Percentiles rank a stretch among this genome's conserved stretches.
Evolutionary conservation across 2,113 vertebrate species (phyloP).

Genomic region (Lota lota): DNA sequence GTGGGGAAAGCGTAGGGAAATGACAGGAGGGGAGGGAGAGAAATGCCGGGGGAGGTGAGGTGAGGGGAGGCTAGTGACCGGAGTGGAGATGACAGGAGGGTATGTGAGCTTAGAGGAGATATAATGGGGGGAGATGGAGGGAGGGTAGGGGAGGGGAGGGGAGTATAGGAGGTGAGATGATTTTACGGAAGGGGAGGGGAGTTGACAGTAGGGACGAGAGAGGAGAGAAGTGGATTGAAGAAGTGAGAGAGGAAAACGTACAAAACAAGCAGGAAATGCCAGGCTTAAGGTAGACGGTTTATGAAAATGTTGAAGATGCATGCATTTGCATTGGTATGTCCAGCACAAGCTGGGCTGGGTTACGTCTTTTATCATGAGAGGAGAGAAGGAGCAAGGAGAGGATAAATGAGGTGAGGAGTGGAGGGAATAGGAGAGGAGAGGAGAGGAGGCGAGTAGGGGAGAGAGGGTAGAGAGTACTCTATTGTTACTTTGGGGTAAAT

Average conservation of each 20-base stretch:
- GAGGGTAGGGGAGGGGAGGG: background rate
- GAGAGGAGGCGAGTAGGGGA: background rate
- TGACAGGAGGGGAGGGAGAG: background rate
- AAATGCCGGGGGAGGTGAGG: background rate
- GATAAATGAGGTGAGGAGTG: constrained; percentile 12
- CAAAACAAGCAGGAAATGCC: background rate
- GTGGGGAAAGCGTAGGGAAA: background rate
- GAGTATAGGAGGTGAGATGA: background rate
- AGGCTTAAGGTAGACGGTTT: background rate
- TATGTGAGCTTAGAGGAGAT: background rate
- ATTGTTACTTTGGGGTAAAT: too few species aligned
- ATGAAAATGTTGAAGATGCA: background rate
- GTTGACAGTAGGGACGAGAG: too few species aligned
- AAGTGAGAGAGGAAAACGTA: background rate
- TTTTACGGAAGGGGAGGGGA: background rate
- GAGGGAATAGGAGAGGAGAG: constrained; percentile 28
- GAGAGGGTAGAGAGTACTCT: background rate
- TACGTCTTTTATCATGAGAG: background rate
- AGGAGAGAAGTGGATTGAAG: background rate
- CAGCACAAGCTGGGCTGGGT: too few species aligned
- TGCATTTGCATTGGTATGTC: constrained; percentile 1
- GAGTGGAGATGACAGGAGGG: background rate
- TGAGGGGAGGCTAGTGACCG: background rate
- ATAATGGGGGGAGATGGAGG: background rate
- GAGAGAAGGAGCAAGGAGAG: constrained; percentile 7